Evolutionary conservation across 2,797 vertebrate species (phyloP).

Genomic region (Rhabdomys pumilio): DNA sequence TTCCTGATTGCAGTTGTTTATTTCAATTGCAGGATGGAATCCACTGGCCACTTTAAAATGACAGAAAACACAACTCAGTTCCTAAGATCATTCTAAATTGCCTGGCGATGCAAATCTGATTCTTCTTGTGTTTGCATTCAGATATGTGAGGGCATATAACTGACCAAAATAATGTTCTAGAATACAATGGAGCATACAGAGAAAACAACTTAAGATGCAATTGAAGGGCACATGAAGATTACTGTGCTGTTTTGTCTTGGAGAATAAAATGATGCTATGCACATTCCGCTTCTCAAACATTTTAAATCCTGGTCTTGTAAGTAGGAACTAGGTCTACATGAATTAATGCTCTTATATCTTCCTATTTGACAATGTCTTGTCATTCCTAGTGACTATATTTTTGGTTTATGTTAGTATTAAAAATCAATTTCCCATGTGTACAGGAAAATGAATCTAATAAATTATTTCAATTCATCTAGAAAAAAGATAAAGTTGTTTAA

Average conservation of each 20-base stretch:
- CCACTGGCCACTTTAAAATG: background rate
- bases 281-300: background rate
- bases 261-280: background rate
- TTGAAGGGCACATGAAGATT: background rate
- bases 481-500: background rate
- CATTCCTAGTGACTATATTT: background rate
- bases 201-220: background rate
- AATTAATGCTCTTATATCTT: background rate
- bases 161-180: background rate
- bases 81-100: background rate
- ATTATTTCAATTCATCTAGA: background rate
- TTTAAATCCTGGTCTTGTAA: background rate
- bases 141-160: background rate
- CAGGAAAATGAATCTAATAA: background rate
- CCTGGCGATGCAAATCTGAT: background rate
- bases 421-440: background rate
- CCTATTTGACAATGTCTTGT: background rate
- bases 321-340: background rate
- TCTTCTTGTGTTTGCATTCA: background rate
- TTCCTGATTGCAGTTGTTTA: no score
- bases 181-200: background rate
- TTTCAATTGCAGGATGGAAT: background rate
- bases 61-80: background rate
- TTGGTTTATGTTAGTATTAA: background rate
- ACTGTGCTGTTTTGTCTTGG: background rate